Conservation (phyloP, 2,113 vertebrate species). For the Tragelaphus buxtoni region DNA sequence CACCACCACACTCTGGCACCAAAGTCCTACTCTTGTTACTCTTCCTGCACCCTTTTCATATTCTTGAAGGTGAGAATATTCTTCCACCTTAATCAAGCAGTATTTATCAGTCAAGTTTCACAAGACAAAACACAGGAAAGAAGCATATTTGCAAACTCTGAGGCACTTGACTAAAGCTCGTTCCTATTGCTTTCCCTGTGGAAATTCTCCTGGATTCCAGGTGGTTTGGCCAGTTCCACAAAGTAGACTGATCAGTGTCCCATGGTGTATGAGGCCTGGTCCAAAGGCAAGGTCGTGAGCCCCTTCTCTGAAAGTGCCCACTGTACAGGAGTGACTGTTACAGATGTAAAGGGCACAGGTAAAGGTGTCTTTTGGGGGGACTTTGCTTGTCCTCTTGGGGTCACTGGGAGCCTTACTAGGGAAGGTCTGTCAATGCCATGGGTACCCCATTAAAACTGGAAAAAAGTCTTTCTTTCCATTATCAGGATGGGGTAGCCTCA, state of each 20-base stretch:
- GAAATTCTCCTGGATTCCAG: not conserved
- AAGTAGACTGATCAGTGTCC: not conserved
- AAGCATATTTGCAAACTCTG: not conserved
- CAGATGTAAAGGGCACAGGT: not conserved
- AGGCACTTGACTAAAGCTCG: too few species aligned
- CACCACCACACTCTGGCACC: not conserved
- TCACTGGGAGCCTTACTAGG: not conserved
- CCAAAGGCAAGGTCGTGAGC: not conserved
- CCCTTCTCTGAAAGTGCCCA: not conserved
- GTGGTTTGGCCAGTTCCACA: not conserved
- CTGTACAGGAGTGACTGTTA: too few species aligned
- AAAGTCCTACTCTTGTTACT: fast-evolving
- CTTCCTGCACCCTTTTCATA: not conserved
- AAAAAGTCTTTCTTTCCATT: not conserved
- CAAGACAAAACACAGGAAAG: fast-evolving
- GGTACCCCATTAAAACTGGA: not conserved
- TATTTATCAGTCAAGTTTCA: not conserved
- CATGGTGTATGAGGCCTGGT: not conserved
- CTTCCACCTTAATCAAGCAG: not conserved
- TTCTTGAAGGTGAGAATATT: fast-evolving
- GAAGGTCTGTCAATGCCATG: not conserved
- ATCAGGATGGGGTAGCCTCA: not conserved
- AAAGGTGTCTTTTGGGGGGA: not conserved
- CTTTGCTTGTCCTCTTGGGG: not conserved
- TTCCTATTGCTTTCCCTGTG: not conserved